Conservation (phyloP, 37 sponge, comb jelly and placozoan species). For the Cliona cf. orientalis region DNA sequence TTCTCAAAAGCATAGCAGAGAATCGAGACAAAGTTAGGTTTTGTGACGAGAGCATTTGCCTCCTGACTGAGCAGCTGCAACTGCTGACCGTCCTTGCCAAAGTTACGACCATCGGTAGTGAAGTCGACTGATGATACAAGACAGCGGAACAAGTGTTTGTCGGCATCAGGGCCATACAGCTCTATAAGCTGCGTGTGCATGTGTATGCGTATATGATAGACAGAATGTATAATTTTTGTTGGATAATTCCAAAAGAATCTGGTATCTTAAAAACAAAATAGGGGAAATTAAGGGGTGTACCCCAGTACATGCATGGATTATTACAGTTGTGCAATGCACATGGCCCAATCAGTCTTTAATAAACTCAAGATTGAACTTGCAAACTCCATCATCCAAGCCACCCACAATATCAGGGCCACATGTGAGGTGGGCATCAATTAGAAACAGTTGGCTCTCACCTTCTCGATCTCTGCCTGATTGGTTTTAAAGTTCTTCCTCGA, state of each 20-base stretch:
- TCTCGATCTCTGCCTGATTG: constrained; percentile 73
- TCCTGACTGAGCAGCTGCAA: constrained; percentile 86
- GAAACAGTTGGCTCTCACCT: constrained; percentile 36
- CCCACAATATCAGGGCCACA: background rate
- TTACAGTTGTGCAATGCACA: background rate
- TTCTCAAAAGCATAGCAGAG: constrained; percentile 88
- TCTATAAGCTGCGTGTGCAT: constrained; percentile 89
- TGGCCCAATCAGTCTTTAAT: too few species aligned
- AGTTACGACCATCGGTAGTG: constrained; percentile 68
- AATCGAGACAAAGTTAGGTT: constrained; percentile 86
- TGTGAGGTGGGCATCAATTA: constrained; percentile 15
- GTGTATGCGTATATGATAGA: too few species aligned
- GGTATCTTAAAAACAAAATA: too few species aligned
- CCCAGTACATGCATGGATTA: background rate
- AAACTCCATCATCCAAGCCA: too few species aligned
- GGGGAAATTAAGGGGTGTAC: too few species aligned
- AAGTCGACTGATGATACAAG: constrained; percentile 88
- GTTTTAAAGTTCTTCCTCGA: constrained; percentile 90
- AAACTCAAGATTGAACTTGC: too few species aligned
- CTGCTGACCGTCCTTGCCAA: constrained; percentile 84
- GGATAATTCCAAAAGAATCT: too few species aligned
- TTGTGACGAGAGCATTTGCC: constrained; percentile 68
- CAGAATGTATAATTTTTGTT: too few species aligned
- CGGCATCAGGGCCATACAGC: constrained; percentile 87
- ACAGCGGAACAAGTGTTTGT: constrained; percentile 84